A percentile compares a stretch with the other conserved stretches of the same genome.
Evolutionary conservation across 1,140 invertebrate genomes (phyloP).

Genomic region (Tetragonula clypearis): DNA sequence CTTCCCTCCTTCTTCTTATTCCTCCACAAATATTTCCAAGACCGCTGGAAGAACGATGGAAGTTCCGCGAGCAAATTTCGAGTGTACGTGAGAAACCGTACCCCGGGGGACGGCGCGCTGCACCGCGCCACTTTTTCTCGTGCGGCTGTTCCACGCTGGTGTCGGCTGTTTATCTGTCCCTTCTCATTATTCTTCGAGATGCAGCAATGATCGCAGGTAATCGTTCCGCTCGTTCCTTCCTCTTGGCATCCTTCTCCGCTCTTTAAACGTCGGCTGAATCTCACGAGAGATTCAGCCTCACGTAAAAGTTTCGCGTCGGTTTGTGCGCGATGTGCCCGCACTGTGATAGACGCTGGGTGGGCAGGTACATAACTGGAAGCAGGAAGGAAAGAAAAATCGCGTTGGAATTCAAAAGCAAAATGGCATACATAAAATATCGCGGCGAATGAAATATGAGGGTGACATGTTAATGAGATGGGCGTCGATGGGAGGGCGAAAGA

Average conservation of each 20-base stretch:
- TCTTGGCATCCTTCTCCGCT: slow-evolving; percentile 21
- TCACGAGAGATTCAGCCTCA: not conserved
- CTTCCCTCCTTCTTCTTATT: not conserved
- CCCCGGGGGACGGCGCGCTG: no score
- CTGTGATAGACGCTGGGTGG: not conserved
- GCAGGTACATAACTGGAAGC: no score
- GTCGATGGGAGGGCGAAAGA: no score
- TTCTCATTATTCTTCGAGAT: slow-evolving; percentile 36
- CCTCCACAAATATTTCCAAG: not conserved
- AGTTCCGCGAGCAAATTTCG: not conserved
- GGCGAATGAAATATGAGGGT: not conserved
- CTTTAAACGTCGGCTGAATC: slow-evolving; percentile 29
- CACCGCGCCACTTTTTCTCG: no score
- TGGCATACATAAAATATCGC: not conserved
- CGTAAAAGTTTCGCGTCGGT: slow-evolving; percentile 8
- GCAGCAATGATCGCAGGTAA: slow-evolving; percentile 19
- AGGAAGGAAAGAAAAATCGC: not conserved
- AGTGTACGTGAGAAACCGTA: not conserved
- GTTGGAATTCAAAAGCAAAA: not conserved
- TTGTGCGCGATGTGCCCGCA: no score
- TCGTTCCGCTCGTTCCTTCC: not conserved
- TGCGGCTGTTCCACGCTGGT: not conserved
- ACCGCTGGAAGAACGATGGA: not conserved
- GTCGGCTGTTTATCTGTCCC: slow-evolving; percentile 16
- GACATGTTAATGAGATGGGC: slow-evolving; percentile 28